phyloP scores from a whole-genome alignment of 2,113 vertebrate genomes.

The Ptilorrhoa leucosticta region DNA sequence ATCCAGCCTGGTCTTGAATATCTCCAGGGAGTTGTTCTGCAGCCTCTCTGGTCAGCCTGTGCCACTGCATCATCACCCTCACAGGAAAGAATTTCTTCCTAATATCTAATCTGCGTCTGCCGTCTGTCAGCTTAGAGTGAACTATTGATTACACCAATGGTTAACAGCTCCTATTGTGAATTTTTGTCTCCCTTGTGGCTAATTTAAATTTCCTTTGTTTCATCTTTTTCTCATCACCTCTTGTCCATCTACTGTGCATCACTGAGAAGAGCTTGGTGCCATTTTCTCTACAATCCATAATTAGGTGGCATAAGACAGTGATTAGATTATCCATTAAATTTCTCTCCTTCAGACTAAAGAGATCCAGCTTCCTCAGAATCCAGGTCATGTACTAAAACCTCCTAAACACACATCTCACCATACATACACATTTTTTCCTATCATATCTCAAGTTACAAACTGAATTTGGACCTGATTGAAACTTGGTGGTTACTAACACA shows the following conservation, averaged over 20 bases:
- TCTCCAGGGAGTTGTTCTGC: background rate
- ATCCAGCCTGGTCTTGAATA: background rate
- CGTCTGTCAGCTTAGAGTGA: background rate
- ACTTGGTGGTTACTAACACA: background rate
- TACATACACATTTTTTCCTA: background rate
- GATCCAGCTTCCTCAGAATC: background rate
- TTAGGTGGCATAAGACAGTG: background rate
- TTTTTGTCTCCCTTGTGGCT: background rate
- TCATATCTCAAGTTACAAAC: background rate
- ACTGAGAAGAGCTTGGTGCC: background rate
- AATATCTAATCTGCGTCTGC: background rate
- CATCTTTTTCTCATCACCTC: background rate
- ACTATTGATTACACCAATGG: background rate
- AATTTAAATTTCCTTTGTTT: background rate
- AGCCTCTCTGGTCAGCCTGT: background rate
- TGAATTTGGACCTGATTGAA: background rate
- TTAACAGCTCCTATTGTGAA: background rate
- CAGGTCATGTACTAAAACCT: background rate
- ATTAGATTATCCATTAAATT: background rate
- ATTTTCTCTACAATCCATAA: background rate
- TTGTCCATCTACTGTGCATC: background rate
- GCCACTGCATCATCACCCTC: too few species aligned
- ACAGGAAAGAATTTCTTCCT: background rate
- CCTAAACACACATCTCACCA: accelerated
- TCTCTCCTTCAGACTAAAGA: background rate